Percentiles rank a stretch among this genome's conserved stretches.
Evolutionary conservation across 2,888 invertebrate genomes (phyloP).

Genomic region (Serrognathus titanus): DNA sequence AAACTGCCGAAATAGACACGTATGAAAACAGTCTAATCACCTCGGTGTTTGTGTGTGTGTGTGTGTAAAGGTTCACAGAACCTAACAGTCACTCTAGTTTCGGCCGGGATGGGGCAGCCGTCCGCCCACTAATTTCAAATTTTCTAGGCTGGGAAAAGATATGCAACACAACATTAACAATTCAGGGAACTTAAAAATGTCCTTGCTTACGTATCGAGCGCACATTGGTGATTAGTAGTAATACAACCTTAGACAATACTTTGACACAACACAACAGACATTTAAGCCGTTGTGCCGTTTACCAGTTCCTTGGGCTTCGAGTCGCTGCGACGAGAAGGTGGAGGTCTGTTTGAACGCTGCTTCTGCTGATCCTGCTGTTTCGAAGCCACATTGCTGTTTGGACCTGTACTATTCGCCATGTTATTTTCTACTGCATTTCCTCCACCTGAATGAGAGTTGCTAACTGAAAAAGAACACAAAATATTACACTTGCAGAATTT

Average conservation of each 20-base stretch:
- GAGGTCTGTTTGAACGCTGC: conserved; percentile 38
- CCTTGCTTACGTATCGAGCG: conserved; percentile 29
- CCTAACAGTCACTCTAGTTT: conserved; percentile 45
- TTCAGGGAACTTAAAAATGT: conserved; percentile 25
- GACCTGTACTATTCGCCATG: conserved; percentile 21
- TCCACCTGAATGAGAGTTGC: conserved; percentile 17
- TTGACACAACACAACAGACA: conserved; percentile 21
- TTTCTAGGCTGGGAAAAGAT: conserved; percentile 38
- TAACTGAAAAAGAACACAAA: conserved; percentile 9
- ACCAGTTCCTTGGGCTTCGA: conserved; percentile 60
- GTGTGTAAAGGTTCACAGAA: conserved; percentile 43
- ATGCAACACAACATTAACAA: conserved; percentile 31
- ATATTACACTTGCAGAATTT: too few species aligned
- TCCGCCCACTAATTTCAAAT: conserved; percentile 35
- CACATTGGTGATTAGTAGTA: conserved; percentile 30
- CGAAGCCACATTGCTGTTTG: conserved; percentile 15
- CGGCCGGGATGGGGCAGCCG: conserved; percentile 43
- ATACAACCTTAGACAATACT: conserved; percentile 27
- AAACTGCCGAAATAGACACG: not conserved
- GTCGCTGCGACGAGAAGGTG: conserved; percentile 40
- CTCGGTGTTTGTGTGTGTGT: conserved; percentile 6
- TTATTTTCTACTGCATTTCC: conserved; percentile 16
- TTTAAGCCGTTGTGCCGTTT: conserved; percentile 59
- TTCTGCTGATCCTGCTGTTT: conserved; percentile 41
- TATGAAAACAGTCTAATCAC: conserved; percentile 12